Conservation (phyloP, 92 coral and sea anemone genomes). For the Heteractis magnifica region DNA sequence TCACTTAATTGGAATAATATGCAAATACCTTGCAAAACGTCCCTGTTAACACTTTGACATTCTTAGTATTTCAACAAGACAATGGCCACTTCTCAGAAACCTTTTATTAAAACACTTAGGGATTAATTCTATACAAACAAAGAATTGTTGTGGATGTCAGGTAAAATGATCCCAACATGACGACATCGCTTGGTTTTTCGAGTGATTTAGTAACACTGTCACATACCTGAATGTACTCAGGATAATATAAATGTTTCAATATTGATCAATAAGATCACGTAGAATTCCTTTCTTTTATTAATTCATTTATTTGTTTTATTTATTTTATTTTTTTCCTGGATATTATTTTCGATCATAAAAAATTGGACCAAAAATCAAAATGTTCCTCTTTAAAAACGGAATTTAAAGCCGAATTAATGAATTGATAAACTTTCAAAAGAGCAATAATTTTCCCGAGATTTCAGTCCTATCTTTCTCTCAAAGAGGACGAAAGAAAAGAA, state of each 20-base stretch:
- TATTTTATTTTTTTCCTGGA: background rate
- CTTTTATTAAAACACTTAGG: constrained; percentile 16
- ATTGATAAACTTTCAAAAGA: no score
- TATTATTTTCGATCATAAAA: no score
- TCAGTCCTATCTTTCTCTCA: no score
- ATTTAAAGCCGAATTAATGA: no score
- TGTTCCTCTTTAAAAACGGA: no score
- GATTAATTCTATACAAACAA: constrained; percentile 20
- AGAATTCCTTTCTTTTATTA: background rate
- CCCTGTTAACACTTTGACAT: background rate
- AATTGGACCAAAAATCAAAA: background rate
- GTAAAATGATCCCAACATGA: constrained; percentile 17
- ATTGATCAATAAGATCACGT: background rate
- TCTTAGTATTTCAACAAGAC: background rate
- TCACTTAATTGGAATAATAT: background rate
- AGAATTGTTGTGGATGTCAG: constrained; percentile 4
- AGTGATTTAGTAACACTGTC: background rate
- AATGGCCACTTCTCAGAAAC: background rate
- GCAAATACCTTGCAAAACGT: background rate
- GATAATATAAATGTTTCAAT: background rate
- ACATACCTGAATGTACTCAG: background rate
- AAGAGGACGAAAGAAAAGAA: no score
- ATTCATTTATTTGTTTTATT: background rate
- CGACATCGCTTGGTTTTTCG: background rate
- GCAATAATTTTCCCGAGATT: no score